A percentile compares a stretch with the other conserved stretches of the same genome.
Conservation (phyloP, 2,797 vertebrate genomes). For the Eupleurogrammus muticus region DNA sequence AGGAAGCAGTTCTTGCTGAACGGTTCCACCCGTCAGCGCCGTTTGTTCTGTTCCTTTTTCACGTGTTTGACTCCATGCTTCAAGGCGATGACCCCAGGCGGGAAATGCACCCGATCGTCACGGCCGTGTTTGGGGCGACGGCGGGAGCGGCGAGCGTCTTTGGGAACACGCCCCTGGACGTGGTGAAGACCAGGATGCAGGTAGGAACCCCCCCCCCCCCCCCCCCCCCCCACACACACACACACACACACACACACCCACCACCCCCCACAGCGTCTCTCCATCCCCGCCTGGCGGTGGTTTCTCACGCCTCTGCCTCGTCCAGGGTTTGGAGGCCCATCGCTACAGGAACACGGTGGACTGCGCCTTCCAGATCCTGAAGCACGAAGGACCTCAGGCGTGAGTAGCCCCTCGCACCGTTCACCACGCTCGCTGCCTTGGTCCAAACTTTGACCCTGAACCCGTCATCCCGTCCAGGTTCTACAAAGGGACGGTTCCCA, state of each 20-base stretch:
- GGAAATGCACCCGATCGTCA: slow-evolving; percentile 87
- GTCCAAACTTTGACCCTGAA: too few relatives aligned
- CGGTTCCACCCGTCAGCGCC: too few relatives aligned
- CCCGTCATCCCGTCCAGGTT: slow-evolving; percentile 74
- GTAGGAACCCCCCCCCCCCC: slow-evolving; percentile 56
- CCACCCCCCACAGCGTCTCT: too few relatives aligned
- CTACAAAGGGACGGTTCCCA: slow-evolving; percentile 86
- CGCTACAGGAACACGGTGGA: slow-evolving; percentile 88
- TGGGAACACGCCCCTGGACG: slow-evolving; percentile 89
- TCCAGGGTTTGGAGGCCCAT: slow-evolving; percentile 87
- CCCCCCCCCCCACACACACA: too few relatives aligned
- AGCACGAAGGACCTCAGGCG: slow-evolving; percentile 87
- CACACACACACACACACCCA: too few relatives aligned
- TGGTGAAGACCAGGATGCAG: slow-evolving; percentile 92
- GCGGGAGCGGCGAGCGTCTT: slow-evolving; percentile 89
- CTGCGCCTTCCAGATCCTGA: slow-evolving; percentile 89
- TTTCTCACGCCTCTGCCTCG: not conserved
- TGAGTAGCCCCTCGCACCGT: slow-evolving; percentile 67
- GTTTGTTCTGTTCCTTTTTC: not conserved
- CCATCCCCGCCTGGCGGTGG: too few relatives aligned
- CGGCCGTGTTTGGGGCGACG: slow-evolving; percentile 85
- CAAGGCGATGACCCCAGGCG: slow-evolving; percentile 83
- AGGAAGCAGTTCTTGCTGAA: too few relatives aligned
- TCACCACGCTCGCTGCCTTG: not conserved
- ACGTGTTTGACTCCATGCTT: not conserved